Conservation (phyloP, 2,888 invertebrate species). For the Chalcis sispes region DNA sequence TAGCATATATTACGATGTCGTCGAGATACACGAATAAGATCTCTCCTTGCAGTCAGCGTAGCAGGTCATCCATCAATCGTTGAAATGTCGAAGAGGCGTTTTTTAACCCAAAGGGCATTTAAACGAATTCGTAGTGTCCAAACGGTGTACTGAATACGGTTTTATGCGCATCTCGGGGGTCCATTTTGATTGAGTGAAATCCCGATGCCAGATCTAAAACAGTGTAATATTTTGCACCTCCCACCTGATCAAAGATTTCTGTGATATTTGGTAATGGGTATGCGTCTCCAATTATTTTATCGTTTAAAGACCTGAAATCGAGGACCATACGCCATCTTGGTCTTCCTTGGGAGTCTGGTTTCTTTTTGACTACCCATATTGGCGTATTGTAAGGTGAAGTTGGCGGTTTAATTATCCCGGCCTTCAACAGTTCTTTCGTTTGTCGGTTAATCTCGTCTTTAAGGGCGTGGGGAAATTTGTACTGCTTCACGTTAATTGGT, state of each 20-base stretch:
- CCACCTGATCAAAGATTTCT: conserved; percentile 8
- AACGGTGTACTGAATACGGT: conserved; percentile 4
- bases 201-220: not conserved
- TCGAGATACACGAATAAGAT: conserved; percentile 11
- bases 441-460: not conserved
- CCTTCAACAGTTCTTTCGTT: not conserved
- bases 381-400: not conserved
- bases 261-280: conserved; percentile 14
- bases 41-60: not conserved
- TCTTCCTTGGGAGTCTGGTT: not conserved
- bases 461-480: not conserved
- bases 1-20: conserved; percentile 19
- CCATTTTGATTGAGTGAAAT: not conserved
- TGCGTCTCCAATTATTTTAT: not conserved
- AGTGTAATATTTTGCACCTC: not conserved
- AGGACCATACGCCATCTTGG: conserved; percentile 4
- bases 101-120: conserved; percentile 1
- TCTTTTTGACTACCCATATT: not conserved
- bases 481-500: not conserved
- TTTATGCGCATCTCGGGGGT: conserved; percentile 1
- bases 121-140: not conserved
- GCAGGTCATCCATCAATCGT: not conserved
- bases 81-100: not conserved
- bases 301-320: not conserved
- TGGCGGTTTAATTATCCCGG: not conserved